Base-by-base conservation (phyloP, 1,140 invertebrate genomes). In the Listronotus bonariensis region DNA sequence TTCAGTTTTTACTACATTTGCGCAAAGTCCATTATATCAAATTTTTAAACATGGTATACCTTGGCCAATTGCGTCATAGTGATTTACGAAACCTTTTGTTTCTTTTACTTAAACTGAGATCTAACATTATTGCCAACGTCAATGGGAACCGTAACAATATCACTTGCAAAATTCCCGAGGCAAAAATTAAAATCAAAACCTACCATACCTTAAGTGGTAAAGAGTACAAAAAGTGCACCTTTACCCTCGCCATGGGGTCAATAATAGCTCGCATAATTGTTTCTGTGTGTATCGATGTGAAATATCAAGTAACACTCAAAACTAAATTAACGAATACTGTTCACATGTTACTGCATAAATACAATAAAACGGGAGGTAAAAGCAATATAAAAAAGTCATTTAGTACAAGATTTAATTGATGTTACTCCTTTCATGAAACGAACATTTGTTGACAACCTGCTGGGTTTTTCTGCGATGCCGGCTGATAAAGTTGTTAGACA, bases 281-380 rank as follows among this genome's bases (percentile, higher is more conserved):
- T 68, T 58, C 60, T 61, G 43, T 62, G 68, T 58, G 40, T 55
- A 69, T 59, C 63, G 56, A 69, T 62, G 63, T 69, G 58, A 62
- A 69, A 69, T 69, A 69, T 69, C 68, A 69, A 69, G 68, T 69
- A 59, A 62, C 68, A 69, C 68, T 69, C 41, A 18, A 68, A 63
- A 68, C 14, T 26, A 40, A 57, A 52, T 60, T 60, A 20, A 52
- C 57, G 48, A 60, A 51, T 51, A 51, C 8, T 17, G 36, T 60
- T 60, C 57, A 60, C 48, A 64, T 55, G 46, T 62, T 43, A 7
- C 49, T 38, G 57, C 36, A 15, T 34, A 62, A 62, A 62, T 40
- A 51, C 43, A 64, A 64, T 51, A 36, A 9, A 41, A 60, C 14
- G 11, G 31, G 51, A n/a, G 46, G 49, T 9, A 52, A 4, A 42